Evolutionary conservation across 2,888 invertebrate genomes (phyloP).

Genomic region (Harmothoe impar): DNA sequence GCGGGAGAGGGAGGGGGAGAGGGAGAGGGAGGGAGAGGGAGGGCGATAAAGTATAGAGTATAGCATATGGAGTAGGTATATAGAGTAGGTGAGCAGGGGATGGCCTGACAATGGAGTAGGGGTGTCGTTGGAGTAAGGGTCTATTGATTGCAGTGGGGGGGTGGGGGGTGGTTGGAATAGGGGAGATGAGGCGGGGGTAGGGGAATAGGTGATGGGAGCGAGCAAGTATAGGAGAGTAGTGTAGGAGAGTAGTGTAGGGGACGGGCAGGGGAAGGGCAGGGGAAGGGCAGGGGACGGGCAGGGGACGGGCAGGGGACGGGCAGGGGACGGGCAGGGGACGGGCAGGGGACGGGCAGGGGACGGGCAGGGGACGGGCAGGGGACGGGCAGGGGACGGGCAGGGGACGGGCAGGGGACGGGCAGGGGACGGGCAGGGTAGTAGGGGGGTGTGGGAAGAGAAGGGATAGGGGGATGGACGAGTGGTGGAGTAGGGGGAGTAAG

Average conservation of each 20-base stretch:
- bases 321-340: not conserved
- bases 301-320: not conserved
- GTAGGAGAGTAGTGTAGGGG: not conserved
- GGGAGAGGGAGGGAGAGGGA: no score
- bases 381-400: not conserved
- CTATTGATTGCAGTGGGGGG: no score
- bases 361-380: not conserved
- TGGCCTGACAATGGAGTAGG: no score
- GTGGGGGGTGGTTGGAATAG: no score
- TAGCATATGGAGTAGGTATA: no score
- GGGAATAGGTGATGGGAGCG: not conserved
- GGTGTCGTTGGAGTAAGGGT: no score
- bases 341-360: not conserved
- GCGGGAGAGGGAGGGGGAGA: no score
- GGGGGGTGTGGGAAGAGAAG: not conserved
- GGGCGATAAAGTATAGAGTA: no score
- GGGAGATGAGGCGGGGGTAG: no score
- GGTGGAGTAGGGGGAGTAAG: not conserved
- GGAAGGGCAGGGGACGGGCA: not conserved
- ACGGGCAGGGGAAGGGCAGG: not conserved
- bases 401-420: not conserved
- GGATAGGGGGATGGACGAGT: not conserved
- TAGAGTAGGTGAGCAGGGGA: no score
- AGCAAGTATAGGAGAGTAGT: not conserved
- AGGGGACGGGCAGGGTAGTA: not conserved